These are phyloP conservation scores for Chaetorhynchus papuensis DNA, from an alignment of 2,113 vertebrate species.

Conservation along the genomic window DNA sequence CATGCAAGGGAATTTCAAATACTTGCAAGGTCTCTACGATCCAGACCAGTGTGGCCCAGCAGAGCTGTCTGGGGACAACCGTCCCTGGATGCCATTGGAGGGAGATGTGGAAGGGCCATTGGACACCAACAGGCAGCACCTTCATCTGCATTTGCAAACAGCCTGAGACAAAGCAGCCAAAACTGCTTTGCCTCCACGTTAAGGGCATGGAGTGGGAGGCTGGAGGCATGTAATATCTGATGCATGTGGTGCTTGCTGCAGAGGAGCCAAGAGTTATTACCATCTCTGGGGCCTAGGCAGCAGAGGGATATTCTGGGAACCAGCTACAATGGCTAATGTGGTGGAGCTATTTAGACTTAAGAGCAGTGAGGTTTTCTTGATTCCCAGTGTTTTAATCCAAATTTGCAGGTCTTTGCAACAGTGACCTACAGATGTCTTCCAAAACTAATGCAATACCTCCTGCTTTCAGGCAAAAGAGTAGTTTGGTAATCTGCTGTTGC, in stretches of 20 bases:
- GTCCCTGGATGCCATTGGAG: background rate
- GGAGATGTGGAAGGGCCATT: background rate
- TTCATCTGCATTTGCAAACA: background rate
- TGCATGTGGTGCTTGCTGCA: fast-evolving
- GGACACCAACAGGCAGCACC: background rate
- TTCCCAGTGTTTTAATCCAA: background rate
- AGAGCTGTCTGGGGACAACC: background rate
- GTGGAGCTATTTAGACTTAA: background rate
- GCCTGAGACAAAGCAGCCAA: background rate
- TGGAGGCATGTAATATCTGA: background rate
- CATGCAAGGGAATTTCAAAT: background rate
- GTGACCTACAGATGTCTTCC: background rate
- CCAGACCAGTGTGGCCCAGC: background rate
- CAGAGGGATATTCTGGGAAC: background rate
- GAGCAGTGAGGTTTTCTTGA: background rate
- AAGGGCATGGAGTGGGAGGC: background rate
- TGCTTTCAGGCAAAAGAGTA: background rate
- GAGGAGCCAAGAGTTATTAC: background rate
- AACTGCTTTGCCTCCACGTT: background rate
- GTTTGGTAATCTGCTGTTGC: background rate
- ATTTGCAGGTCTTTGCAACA: background rate
- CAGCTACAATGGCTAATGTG: background rate
- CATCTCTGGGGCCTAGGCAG: background rate
- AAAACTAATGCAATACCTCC: background rate
- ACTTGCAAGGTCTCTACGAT: background rate